Base-by-base conservation (phyloP, 92 coral and sea anemone genomes). In the Muricea muricata region DNA sequence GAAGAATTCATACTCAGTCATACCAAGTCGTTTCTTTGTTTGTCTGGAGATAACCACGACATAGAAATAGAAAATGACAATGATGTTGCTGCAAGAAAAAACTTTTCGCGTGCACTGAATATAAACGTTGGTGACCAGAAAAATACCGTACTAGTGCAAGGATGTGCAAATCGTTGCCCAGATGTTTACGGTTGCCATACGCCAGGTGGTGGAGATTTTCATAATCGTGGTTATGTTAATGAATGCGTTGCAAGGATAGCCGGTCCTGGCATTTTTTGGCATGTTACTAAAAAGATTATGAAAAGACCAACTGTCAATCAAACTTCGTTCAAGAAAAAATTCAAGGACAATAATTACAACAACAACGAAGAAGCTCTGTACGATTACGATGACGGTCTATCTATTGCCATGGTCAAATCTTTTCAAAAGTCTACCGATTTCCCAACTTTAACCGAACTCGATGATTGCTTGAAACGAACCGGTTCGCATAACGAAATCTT, bases 331-430 rank as follows among this genome's bases (percentile, higher is more conserved):
- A 80, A 80, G 34, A 2, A n/a, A 8, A 80, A 80, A 37, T 80
- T 80, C 55, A 79, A 79, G n/a, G 82, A 80, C 39, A 81, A 81
- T 42, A 87, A 87, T 21, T 87, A 87, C 28, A 87, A 48, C 57
- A 81, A 81, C 63, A 84, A 89, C 28, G 89, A 88, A 30, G 88
- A 88, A 15, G 89, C 88, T 2, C 18, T 88, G 24, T 34, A 18
- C 3, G 86, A 84, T 56, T 88, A 84, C 42, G 91, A 78, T 1
- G 92, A 89, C 56, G 91, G 91, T 8, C 28, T 88, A 7, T 61
- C 84, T 18, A 81, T 83, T 32, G 91, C 91, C 6, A 88, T 88
- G 87, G 41, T 88, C 0, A 88, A 88, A 45, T 50, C 31, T 14
- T 88, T 88, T 37, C 23, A 83, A 75, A 14, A 23, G 31, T 75